Conservation (phyloP, 2,113 vertebrate genomes). For the Geococcyx californianus region DNA sequence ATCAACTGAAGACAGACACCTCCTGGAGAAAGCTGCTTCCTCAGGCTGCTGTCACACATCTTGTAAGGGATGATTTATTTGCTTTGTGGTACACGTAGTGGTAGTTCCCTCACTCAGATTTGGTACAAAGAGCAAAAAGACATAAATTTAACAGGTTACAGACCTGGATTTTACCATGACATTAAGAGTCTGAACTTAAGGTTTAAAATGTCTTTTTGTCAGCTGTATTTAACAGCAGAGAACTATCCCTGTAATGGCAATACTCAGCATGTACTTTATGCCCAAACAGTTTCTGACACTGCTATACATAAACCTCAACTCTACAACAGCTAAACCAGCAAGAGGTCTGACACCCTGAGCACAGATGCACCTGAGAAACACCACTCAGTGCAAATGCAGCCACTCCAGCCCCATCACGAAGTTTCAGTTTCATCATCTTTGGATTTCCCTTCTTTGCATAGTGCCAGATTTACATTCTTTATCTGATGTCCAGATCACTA, state of each 20-base stretch:
- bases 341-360: neutral
- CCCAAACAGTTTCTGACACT: neutral
- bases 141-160: neutral
- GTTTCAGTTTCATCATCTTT: neutral
- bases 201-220: neutral
- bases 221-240: neutral
- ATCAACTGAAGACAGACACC: rapidly evolving
- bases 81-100: rapidly evolving
- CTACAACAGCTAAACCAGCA: neutral
- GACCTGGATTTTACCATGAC: neutral
- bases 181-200: neutral
- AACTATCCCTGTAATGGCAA: rapidly evolving
- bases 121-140: neutral
- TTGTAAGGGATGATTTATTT: rapidly evolving
- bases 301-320: neutral
- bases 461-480: neutral
- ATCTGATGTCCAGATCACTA: neutral
- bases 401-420: neutral
- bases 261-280: no score
- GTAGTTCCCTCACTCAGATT: neutral
- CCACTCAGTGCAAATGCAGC: neutral
- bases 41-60: neutral
- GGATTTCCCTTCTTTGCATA: neutral
- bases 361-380: rapidly evolving
- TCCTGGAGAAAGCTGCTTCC: neutral